Conservation (phyloP, 2,797 vertebrate genomes). For the Phoeniculus purpureus region DNA sequence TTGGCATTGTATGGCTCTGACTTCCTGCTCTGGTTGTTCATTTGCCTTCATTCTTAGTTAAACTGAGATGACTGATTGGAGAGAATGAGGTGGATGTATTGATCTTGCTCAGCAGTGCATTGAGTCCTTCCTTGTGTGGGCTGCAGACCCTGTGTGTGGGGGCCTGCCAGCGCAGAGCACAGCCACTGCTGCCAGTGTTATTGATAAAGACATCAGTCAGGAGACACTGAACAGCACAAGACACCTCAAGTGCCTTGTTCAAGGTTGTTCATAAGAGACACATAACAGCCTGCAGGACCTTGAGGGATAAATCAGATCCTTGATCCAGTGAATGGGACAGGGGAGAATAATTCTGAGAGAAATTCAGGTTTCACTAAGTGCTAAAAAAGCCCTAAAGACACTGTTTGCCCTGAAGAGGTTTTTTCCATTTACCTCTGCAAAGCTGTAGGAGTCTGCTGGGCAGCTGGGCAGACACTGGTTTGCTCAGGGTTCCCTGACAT, state of each 20-base stretch:
- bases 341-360: not conserved
- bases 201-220: not conserved
- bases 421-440: not conserved
- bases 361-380: not conserved
- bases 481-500: not conserved
- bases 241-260: not conserved
- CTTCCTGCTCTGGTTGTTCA: not conserved
- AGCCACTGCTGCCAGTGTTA: rapidly evolving
- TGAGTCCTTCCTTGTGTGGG: not conserved
- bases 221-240: not conserved
- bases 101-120: not conserved
- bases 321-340: not conserved
- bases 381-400: not conserved
- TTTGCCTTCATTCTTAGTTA: not conserved
- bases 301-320: not conserved
- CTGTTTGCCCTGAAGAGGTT: not conserved
- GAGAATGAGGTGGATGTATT: not conserved
- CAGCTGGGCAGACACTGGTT: not conserved
- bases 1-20: not conserved
- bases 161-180: not conserved
- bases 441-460: not conserved
- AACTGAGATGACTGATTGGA: not conserved
- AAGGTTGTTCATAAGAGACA: not conserved
- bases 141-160: not conserved
- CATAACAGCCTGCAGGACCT: not conserved